These are phyloP conservation scores for Syngnathus scovelli DNA, from an alignment of 2,113 vertebrate species.

Conservation along the genomic window DNA sequence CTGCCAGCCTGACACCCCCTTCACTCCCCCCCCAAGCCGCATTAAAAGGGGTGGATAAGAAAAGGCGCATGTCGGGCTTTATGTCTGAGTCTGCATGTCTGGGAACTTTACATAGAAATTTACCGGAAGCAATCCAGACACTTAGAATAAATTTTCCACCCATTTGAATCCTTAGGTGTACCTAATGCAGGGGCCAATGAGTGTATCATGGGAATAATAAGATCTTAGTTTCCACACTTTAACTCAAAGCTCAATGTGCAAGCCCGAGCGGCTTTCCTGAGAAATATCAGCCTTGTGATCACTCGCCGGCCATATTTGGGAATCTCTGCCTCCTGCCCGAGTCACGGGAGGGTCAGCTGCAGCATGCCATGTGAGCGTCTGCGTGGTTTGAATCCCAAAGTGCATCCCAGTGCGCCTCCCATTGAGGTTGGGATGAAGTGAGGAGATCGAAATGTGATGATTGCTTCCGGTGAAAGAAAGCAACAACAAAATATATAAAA, in stretches of 20 bases:
- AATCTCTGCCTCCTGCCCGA: conserved; percentile 21
- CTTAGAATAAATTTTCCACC: neutral
- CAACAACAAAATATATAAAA: neutral
- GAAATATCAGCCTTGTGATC: conserved; percentile 8
- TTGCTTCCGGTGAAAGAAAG: neutral
- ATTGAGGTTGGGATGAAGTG: neutral
- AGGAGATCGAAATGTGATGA: neutral
- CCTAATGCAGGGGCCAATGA: neutral
- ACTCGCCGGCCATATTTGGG: conserved; percentile 31
- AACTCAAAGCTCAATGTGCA: neutral
- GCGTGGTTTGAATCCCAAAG: conserved; percentile 40
- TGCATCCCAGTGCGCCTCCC: conserved; percentile 4
- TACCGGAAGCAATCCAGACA: neutral
- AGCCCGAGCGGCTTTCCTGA: conserved; percentile 5
- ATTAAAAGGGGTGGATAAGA: conserved; percentile 49
- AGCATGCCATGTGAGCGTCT: conserved; percentile 26
- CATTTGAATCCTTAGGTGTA: neutral
- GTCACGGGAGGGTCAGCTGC: conserved; percentile 24
- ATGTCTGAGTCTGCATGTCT: conserved; percentile 3
- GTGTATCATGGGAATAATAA: neutral
- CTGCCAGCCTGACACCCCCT: conserved; percentile 37
- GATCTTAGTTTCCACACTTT: neutral
- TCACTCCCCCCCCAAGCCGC: neutral
- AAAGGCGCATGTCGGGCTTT: conserved; percentile 48
- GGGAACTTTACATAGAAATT: neutral